phyloP scores from a whole-genome alignment of 2,888 invertebrate genomes.

The Catocala fraxini region DNA sequence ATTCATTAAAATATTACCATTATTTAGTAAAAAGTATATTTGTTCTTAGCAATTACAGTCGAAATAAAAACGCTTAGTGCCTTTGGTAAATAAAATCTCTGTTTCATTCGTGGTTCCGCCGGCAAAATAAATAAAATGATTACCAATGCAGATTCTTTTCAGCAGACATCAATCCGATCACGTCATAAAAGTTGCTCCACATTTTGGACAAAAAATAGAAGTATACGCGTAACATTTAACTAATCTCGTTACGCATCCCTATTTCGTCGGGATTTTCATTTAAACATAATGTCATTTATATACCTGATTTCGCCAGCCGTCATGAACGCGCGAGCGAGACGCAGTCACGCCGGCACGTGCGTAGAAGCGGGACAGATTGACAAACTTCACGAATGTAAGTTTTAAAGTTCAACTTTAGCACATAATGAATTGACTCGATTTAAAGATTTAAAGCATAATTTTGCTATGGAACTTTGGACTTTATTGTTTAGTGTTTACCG shows the following conservation, averaged over 20 bases:
- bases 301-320: slow-evolving; percentile 75
- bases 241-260: slow-evolving; percentile 40
- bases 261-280: slow-evolving; percentile 43
- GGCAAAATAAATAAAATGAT: slow-evolving; percentile 18
- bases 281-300: slow-evolving; percentile 51
- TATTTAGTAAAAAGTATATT: no score
- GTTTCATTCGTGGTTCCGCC: no score
- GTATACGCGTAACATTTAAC: slow-evolving; percentile 28
- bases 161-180: slow-evolving; percentile 21
- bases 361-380: slow-evolving; percentile 56
- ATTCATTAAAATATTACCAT: no score
- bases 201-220: slow-evolving; percentile 20
- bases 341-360: slow-evolving; percentile 60
- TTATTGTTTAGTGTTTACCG: slow-evolving; percentile 39
- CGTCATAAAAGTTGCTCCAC: slow-evolving; percentile 1
- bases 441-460: slow-evolving; percentile 32
- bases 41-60: no score
- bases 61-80: no score
- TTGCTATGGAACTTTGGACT: slow-evolving; percentile 34
- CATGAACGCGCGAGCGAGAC: slow-evolving; percentile 73
- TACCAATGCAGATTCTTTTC: slow-evolving; percentile 10
- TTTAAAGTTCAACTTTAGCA: slow-evolving; percentile 53
- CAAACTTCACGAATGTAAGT: slow-evolving; percentile 57
- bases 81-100: no score
- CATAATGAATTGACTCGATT: slow-evolving; percentile 42